phyloP scores from a whole-genome alignment of 2,797 vertebrate genomes.

The Pseudochaenichthys georgianus region DNA sequence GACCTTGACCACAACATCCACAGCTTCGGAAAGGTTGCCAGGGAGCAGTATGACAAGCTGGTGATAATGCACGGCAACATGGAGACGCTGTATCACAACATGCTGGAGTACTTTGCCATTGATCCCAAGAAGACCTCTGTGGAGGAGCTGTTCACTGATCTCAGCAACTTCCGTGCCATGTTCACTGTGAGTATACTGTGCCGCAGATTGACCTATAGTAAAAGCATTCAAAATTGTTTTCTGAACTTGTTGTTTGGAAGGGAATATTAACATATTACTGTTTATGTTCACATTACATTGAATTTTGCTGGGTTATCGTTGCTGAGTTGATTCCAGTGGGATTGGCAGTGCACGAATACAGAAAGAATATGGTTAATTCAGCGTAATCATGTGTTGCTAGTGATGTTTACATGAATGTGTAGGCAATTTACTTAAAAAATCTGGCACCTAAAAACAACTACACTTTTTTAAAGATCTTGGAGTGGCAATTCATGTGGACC shows the following conservation, averaged over 20 bases:
- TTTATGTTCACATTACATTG: not conserved
- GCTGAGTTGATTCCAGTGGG: not conserved
- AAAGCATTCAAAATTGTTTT: not conserved
- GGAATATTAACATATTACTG: not conserved
- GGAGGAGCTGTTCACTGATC: constrained; percentile 94
- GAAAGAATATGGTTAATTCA: not conserved
- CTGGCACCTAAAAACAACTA: not conserved
- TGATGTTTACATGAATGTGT: not conserved
- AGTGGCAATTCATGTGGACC: not conserved
- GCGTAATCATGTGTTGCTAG: not conserved
- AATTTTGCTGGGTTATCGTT: not conserved
- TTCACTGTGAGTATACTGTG: constrained; percentile 87
- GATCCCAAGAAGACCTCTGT: constrained; percentile 95
- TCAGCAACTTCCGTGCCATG: constrained; percentile 95
- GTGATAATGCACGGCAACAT: constrained; percentile 91
- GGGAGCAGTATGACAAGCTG: constrained; percentile 91
- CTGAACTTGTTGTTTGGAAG: not conserved
- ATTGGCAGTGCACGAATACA: not conserved
- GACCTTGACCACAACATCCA: constrained; percentile 81
- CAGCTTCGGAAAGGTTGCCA: constrained; percentile 90
- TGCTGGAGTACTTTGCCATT: constrained; percentile 91
- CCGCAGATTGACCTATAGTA: not conserved
- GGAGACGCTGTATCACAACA: constrained; percentile 89
- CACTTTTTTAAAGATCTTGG: not conserved
- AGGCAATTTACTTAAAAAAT: not conserved